Evolutionary conservation across 1,140 invertebrate genomes (phyloP).

Genomic region (Sitophilus oryzae): DNA sequence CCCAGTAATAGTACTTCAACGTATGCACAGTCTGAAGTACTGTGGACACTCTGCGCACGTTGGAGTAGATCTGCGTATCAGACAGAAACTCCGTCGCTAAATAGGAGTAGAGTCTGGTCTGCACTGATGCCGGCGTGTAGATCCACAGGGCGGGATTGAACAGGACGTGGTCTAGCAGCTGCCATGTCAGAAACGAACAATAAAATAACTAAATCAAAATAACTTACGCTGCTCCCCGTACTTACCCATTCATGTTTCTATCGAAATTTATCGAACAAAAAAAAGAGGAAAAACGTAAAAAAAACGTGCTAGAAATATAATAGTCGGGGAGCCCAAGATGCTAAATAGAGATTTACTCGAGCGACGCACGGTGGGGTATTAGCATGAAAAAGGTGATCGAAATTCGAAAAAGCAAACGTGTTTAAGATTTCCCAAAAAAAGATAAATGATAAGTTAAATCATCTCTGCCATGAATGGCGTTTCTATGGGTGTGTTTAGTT

Average conservation of each 20-base stretch:
- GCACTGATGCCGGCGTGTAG: conserved; percentile 92
- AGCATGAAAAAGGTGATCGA: too few species aligned
- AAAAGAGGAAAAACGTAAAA: too few species aligned
- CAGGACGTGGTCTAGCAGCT: conserved; percentile 96
- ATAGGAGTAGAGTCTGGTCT: conserved; percentile 93
- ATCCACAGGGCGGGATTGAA: conserved; percentile 99
- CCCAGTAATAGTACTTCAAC: conserved; percentile 99
- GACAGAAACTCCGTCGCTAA: conserved; percentile 96
- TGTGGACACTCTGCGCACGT: conserved; percentile 92
- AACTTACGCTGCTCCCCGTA: conserved; percentile 51
- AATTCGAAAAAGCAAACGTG: too few species aligned
- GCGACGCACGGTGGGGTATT: too few species aligned
- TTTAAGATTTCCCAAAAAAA: too few species aligned
- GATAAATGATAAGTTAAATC: too few species aligned
- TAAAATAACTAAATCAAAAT: conserved; percentile 67
- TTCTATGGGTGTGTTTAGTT: too few species aligned
- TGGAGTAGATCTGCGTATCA: conserved; percentile 96
- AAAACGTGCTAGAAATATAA: too few species aligned
- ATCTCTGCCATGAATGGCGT: too few species aligned
- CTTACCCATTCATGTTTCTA: conserved; percentile 26
- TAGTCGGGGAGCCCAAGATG: too few species aligned
- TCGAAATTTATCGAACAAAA: too few species aligned
- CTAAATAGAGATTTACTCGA: too few species aligned
- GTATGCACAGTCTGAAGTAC: conserved; percentile 98
- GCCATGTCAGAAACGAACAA: conserved; percentile 74